Base-by-base conservation (phyloP, 2,888 invertebrate genomes). In the Acronicta leporina region DNA sequence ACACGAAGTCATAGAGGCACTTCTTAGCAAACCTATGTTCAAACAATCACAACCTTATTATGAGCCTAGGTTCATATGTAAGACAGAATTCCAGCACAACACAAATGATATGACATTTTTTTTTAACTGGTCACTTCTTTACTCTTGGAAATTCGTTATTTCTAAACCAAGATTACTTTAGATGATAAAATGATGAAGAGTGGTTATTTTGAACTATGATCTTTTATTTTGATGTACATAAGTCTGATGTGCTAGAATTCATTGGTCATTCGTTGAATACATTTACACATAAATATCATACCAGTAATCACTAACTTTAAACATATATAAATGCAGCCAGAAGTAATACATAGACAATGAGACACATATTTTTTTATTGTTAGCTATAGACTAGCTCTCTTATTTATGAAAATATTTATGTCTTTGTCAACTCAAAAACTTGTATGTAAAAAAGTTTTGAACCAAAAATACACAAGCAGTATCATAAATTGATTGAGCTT, bases 11-110 rank as follows among this genome's bases (percentile, higher is more conserved):
- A 74, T 75, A 77, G 81, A 91, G 91, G 89, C 91, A 91, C 91
- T 89, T 91, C 78, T 83, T 87, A 84, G 80, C 85, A 84, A 82
- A 85, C 82, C 78, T 87, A 88, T 72, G 66, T 83, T 73, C 84
- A 82, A 85, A 87, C 87, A 82, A 87, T 92, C 92, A 92, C 92
- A 92, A 92, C 92, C 92, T 85, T 88, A 83, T 85, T 85, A 90
- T 92, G 92, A 92, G 92, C 91, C 85, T 80, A 86, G 69, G 82
- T 72, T 81, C 75, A 75, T 70, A 66, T 65, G 57, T 64, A 71
- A 33, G 46, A 66, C 52, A 57, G 56, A 60, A 71, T 73, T 63
- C 73, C 59, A 73, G 75, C 74, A 81, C 68, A 69, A 60, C 73
- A 81, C 68, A 69, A 60, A 45, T 47, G 63, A 66, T 38, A 35